phyloP scores from a whole-genome alignment of 2,888 invertebrate species.

The Nemurella pictetii region DNA sequence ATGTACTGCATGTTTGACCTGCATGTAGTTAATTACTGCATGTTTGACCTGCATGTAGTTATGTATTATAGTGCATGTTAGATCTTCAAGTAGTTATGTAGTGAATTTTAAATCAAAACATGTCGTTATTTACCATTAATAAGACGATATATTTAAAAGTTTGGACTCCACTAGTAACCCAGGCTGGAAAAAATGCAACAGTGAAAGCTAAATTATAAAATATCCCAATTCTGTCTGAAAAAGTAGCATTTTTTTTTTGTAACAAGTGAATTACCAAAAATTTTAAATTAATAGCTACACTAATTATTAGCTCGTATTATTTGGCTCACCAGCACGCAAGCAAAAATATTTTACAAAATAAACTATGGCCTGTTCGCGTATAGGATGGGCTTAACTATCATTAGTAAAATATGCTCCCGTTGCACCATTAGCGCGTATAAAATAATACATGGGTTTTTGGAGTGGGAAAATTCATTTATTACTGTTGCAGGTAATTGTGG shows the following conservation, averaged over 20 bases:
- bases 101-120: too few species aligned
- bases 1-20: too few species aligned
- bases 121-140: too few species aligned
- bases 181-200: too few species aligned
- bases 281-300: background rate
- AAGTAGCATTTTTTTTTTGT: background rate
- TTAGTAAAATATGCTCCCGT: background rate
- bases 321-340: background rate
- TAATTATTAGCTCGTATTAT: background rate
- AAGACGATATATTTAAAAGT: too few species aligned
- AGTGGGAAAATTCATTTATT: background rate
- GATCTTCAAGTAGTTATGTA: too few species aligned
- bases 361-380: background rate
- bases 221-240: background rate
- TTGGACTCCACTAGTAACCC: too few species aligned
- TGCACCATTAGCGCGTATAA: background rate
- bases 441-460: background rate
- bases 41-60: too few species aligned
- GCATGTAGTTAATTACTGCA: too few species aligned
- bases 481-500: background rate
- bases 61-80: too few species aligned
- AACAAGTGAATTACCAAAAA: background rate
- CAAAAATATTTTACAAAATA: background rate
- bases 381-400: background rate
- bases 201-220: background rate